Evolutionary conservation across 2,797 vertebrate genomes (phyloP).

Genomic region (Poeciliopsis gracilis): DNA sequence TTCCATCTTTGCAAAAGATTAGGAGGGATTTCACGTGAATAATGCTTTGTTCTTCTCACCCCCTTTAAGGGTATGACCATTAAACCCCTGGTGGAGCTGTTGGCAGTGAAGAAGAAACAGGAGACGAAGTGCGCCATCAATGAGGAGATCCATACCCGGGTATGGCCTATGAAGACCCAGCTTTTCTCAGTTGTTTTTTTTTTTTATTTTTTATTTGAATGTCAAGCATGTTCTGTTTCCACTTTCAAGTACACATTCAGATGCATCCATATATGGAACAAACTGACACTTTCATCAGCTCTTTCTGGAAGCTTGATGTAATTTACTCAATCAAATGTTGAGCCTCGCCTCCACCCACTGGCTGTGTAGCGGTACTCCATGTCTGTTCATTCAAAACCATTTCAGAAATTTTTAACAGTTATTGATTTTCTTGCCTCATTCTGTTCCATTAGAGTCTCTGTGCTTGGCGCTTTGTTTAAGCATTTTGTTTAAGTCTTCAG

Average conservation of each 20-base stretch:
- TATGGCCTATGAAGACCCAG: conserved; percentile 53
- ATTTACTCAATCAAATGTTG: conserved; percentile 22
- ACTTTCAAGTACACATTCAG: background rate
- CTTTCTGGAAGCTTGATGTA: background rate
- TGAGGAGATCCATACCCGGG: conserved; percentile 99
- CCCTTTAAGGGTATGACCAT: conserved; percentile 95
- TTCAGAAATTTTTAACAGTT: background rate
- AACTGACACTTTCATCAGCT: background rate
- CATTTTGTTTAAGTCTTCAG: background rate
- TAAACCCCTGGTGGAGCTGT: conserved; percentile 93
- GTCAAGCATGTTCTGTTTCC: background rate
- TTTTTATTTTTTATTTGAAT: conserved; percentile 1
- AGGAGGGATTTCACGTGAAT: conserved; percentile 10
- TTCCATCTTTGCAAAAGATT: background rate
- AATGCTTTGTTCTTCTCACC: conserved; percentile 12
- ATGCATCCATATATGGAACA: background rate
- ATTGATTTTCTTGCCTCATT: background rate
- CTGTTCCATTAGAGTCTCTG: background rate
- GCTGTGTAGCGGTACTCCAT: conserved; percentile 37
- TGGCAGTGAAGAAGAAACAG: conserved; percentile 98
- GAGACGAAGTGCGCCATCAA: conserved; percentile 97
- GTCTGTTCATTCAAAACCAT: background rate
- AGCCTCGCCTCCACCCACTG: conserved; percentile 69
- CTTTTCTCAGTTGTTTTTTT: background rate
- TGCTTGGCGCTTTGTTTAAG: background rate